Base-by-base conservation (phyloP, 1,140 invertebrate species). In the Hylyphantes graminicola region DNA sequence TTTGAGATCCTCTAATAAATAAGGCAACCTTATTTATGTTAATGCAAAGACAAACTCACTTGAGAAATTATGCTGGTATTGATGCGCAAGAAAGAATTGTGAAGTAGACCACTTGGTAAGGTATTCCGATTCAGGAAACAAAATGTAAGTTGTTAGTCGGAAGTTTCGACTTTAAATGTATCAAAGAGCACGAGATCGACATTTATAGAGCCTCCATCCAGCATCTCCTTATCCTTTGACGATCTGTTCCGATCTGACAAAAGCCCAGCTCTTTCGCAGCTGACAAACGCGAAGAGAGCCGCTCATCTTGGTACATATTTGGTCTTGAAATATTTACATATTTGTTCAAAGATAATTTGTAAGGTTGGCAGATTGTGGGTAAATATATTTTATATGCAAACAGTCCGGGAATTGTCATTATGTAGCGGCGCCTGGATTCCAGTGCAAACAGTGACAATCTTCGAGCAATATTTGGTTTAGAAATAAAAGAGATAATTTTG, bases 261-360 rank as follows among this genome's bases (percentile, higher is more conserved):
- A 73, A 73, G 55, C 55, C n/a, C 53, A 72, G 55, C 80, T 83
- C 80, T 74, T 81, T 74, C 80, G 17, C 79, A 10, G 68, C 70
- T 81, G 61, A 75, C 80, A 72, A 35, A 83, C 80, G 80, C 57
- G 61, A 73, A 73, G 55, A 72, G 80, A 67, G 73, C 82, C 82
- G 72, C 82, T 77, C 82, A 77, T 85, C 82, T 85, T 72, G 63
- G 82, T 85, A 85, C 82, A 85, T 85, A 85, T 85, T 85, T 85
- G 82, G 82, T 85, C 82, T 85, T 76, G 70, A 85, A 85, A 85
- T 85, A 85, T 85, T 85, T 85, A 85, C 82, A 85, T 85, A 85
- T 85, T 85, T 85, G 82, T 85, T 85, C 82, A 85, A 85, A 85
- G 82, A 85, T 85, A 85, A 85, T 85, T 85, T 85, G 82, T 85